phyloP scores from a whole-genome alignment of 1,140 invertebrate genomes.

The Diabrotica virgifera region DNA sequence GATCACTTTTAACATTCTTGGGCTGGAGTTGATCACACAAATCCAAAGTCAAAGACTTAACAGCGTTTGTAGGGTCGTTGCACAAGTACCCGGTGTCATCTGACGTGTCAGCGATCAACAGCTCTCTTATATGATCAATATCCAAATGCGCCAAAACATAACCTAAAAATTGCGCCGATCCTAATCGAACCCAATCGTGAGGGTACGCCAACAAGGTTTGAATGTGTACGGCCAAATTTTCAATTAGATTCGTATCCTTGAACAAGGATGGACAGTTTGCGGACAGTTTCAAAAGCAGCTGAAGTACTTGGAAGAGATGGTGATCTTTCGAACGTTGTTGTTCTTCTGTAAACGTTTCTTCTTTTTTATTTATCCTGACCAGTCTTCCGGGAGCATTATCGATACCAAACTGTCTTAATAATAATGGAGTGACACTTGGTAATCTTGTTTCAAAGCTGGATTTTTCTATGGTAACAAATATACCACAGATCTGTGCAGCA shows the following conservation, averaged over 20 bases:
- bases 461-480: constrained; percentile 60
- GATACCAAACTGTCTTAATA: constrained; percentile 51
- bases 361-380: constrained; percentile 40
- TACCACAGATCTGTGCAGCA: constrained; percentile 62
- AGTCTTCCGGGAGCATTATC: constrained; percentile 44
- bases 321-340: constrained; percentile 59
- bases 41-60: constrained; percentile 69
- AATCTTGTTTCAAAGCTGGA: constrained; percentile 44
- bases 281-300: constrained; percentile 61
- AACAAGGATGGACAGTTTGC: constrained; percentile 54
- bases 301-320: constrained; percentile 69
- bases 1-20: constrained; percentile 53
- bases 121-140: constrained; percentile 55
- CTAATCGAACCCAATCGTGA: constrained; percentile 73
- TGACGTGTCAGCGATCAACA: constrained; percentile 49
- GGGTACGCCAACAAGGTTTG: constrained; percentile 58
- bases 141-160: constrained; percentile 65
- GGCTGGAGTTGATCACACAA: constrained; percentile 71
- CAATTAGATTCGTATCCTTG: constrained; percentile 41
- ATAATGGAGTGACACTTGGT: constrained; percentile 45
- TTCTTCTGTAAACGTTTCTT: constrained; percentile 43
- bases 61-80: constrained; percentile 54
- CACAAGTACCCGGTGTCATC: constrained; percentile 60
- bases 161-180: constrained; percentile 70
- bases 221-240: constrained; percentile 50